phyloP scores from a whole-genome alignment of 2,888 invertebrate genomes.

The Nomada ruficornis region DNA sequence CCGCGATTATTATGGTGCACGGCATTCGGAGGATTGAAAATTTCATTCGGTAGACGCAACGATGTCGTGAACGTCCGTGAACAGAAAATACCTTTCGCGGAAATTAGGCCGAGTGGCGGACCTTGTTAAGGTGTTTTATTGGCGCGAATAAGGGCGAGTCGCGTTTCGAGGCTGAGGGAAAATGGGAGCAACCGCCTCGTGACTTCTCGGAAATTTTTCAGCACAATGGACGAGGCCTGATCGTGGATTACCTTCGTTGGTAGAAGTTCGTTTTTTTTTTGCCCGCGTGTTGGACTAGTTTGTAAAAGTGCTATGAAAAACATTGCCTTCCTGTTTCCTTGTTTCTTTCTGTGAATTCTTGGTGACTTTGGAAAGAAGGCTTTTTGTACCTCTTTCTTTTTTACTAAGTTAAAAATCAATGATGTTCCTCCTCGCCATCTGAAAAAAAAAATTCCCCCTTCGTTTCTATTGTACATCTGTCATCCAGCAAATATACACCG shows the following conservation, averaged over 20 bases:
- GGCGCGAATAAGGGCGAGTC: constrained; percentile 51
- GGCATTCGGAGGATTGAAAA: background rate
- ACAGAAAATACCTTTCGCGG: constrained; percentile 51
- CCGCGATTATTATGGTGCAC: constrained; percentile 1
- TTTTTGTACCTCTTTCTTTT: too few relatives aligned
- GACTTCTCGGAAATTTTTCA: constrained; percentile 2
- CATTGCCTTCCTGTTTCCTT: too few relatives aligned
- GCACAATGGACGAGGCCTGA: constrained; percentile 5
- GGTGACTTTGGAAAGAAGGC: too few relatives aligned
- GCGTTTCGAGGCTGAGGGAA: constrained; percentile 27
- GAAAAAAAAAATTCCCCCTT: background rate
- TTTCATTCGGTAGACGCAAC: constrained; percentile 1
- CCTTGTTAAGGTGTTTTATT: constrained; percentile 58
- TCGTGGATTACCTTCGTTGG: background rate
- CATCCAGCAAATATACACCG: background rate
- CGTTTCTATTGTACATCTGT: background rate
- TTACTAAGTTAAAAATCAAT: too few relatives aligned
- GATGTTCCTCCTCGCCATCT: too few relatives aligned
- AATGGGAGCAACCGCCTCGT: constrained; percentile 17
- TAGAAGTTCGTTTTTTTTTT: too few relatives aligned
- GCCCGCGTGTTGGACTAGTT: too few relatives aligned
- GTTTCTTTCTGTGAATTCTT: too few relatives aligned
- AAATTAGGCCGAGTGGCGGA: constrained; percentile 60
- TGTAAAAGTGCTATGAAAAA: too few relatives aligned
- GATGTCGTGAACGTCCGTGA: constrained; percentile 40